These are phyloP conservation scores for Pheosia tremula DNA, from an alignment of 2,888 invertebrate genomes.

Conservation along the genomic window DNA sequence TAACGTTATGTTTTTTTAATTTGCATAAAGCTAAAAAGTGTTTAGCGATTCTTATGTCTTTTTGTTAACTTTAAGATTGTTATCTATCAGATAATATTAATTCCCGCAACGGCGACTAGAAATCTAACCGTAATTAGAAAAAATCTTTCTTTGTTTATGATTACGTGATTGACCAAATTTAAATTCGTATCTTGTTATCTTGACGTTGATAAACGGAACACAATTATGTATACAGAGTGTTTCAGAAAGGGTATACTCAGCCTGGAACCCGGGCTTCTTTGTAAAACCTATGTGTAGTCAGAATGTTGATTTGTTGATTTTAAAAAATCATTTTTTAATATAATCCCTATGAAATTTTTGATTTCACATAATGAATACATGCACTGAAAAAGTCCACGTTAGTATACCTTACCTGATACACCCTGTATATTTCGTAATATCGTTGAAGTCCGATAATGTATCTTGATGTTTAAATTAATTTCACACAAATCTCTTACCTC, in stretches of 20 bases:
- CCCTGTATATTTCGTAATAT: neutral
- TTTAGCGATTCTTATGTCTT: neutral
- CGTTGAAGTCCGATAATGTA: neutral
- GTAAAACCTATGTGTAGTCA: too few species aligned
- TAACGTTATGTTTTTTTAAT: too few species aligned
- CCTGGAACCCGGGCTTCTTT: too few species aligned
- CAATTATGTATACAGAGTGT: neutral
- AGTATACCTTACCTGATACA: too few species aligned
- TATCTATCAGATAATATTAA: neutral
- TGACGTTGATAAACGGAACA: neutral
- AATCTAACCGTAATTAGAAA: neutral
- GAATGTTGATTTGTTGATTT: too few species aligned
- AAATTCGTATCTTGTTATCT: neutral
- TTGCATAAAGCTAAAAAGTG: too few species aligned
- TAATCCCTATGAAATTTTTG: too few species aligned
- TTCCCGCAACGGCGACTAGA: neutral
- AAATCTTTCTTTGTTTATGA: neutral
- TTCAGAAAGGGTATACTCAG: too few species aligned
- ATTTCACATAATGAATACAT: too few species aligned
- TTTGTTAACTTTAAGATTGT: neutral
- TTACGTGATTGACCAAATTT: conserved; percentile 2
- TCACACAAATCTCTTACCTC: conserved; percentile 22
- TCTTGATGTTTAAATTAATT: conserved; percentile 27
- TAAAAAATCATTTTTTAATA: too few species aligned
- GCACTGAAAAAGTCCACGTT: too few species aligned